Evolutionary conservation across 2,888 invertebrate species (phyloP), one percentile per base, ranked within the genome.

Genomic region (Cremastinae sp.): DNA sequence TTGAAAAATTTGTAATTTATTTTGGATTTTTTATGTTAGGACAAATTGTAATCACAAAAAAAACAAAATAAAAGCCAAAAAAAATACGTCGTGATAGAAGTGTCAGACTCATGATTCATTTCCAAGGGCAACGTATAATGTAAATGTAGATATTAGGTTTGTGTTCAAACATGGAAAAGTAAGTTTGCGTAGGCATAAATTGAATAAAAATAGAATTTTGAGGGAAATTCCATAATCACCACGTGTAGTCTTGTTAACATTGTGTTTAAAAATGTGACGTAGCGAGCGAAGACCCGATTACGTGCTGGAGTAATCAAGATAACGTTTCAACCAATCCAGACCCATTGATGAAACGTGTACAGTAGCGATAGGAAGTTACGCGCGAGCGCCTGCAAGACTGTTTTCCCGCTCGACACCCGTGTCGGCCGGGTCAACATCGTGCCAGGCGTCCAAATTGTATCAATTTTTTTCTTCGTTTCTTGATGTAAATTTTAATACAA

Each of bases 311-410:
- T 16, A 22, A 49, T 53, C 18, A 22, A 61, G 53, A 66, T 45
- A 51, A 16, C 20, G 55, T 18, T 49, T 45, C 45, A 45, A 5
- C 51, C 14, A 58, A 58, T 41, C 18, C 5, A 47, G 16, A 51
- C 59, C 28, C 45, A 49, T 58, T 45, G 22, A 61, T 47, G 14
- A 66, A 18, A 66, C 5, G 28, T 28, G 5, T 28, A 28, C 2
- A 3, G 5, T 28, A 28, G 28, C 2, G 28, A 5, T 28, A 28
- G 28, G 28, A 28, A 5, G n/a, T n/a, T 28, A 5, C 2, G 28
- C 28, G 5, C 28, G 2, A 5, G 28, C 28, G 28, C 28, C 5
- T 28, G 28, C 28, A 28, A 28, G 28, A 28, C 28, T 28, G 28
- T 5, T 28, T 3, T 5, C 28, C 28, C 2, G 28, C 28, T 28